Evolutionary conservation across 2,797 vertebrate genomes (phyloP), one percentile per base, ranked within the genome.

Genomic region (Mycteria americana): DNA sequence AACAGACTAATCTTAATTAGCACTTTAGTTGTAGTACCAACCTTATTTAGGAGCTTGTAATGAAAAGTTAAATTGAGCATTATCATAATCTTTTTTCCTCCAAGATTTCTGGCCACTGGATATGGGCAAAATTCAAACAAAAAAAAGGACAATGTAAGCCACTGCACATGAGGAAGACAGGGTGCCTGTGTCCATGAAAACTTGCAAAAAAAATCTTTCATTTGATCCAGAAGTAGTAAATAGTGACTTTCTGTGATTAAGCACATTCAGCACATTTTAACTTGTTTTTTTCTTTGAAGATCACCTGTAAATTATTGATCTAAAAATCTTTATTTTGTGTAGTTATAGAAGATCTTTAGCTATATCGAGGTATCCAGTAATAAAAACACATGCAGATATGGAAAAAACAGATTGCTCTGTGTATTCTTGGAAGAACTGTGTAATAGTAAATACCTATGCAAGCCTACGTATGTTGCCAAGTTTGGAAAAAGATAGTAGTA

Each of bases 331-430:
- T 33, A 57, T 51, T 70, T 57, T 46, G 11, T 33, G 21, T 39
- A 69, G 30, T n/a, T 68, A 86, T 4, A 46, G 45, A 72, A 92
- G 62, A 16, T 31, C 31, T 70, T 88, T 33, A 67, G 39, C n/a
- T 27, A 2, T 37, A 31, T 8, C 0, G 0, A 76, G 5, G 18
- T 48, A 53, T 23, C 16, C 19, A 37, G 27, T 37, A 69, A 48
- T 14, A 64, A 87, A 90, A 35, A 1, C n/a, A 82, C 35, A 37
- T 12, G 24, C 59, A 37, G 59, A 60, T 23, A 37, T 37, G 35
- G n/a, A 27, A 60, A 37, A 60, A 60, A 37, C 16, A 27, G 24
- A 37, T 27, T 60, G 35, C 59, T 60, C 35, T 18, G 24, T 37
- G 59, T 37, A 27, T 37, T 37, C 59, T 27, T 60, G 59, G 35